phyloP scores from a whole-genome alignment of 1,140 invertebrate genomes.

The Solenopsis fugax region DNA sequence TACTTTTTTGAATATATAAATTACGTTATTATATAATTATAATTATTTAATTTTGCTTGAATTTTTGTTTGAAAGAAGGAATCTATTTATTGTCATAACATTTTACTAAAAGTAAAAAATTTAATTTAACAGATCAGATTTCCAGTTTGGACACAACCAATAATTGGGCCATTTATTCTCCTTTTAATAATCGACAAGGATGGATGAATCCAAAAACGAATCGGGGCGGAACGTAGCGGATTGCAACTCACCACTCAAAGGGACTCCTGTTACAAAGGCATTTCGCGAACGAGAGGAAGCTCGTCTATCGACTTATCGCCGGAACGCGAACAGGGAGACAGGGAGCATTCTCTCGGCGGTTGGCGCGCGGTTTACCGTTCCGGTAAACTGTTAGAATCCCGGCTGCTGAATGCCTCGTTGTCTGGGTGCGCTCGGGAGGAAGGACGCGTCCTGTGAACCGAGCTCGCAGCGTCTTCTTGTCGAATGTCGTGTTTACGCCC shows the following conservation, averaged over 20 bases:
- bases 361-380: constrained; percentile 72
- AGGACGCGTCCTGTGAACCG: constrained; percentile 80
- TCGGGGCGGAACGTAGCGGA: not conserved
- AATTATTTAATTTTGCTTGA: no score
- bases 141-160: no score
- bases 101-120: no score
- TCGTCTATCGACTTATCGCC: constrained; percentile 48
- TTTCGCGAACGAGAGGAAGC: constrained; percentile 28
- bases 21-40: no score
- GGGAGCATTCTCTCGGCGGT: constrained; percentile 70
- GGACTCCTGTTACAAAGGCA: constrained; percentile 36
- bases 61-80: no score
- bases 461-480: constrained; percentile 70
- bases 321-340: constrained; percentile 47
- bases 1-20: no score
- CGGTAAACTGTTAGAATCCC: constrained; percentile 82
- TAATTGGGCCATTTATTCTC: not conserved
- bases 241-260: constrained; percentile 1
- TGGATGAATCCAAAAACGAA: not conserved
- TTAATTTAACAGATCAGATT: no score
- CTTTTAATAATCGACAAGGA: not conserved
- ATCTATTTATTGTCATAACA: no score
- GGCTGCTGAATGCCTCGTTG: constrained; percentile 83
- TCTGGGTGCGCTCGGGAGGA: constrained; percentile 82
- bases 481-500: constrained; percentile 58